Conservation (phyloP, 2,113 vertebrate genomes). For the Nipponia nippon region DNA sequence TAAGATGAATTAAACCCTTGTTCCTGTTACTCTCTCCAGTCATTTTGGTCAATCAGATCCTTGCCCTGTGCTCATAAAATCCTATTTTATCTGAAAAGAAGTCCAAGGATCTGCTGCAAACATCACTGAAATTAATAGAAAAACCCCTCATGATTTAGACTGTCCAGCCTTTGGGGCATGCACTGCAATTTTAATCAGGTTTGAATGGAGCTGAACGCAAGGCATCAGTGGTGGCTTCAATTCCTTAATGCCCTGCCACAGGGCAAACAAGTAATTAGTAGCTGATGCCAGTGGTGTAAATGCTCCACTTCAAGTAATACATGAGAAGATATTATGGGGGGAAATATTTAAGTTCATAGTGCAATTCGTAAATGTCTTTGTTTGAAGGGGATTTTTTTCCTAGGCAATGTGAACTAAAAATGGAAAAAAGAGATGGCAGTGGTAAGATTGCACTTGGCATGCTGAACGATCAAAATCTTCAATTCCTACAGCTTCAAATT, state of each 20-base stretch:
- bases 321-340: neutral
- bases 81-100: neutral
- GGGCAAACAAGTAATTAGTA: neutral
- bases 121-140: neutral
- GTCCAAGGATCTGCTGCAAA: neutral
- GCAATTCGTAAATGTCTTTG: neutral
- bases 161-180: neutral
- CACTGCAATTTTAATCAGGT: neutral
- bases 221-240: neutral
- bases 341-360: neutral
- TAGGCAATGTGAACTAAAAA: neutral
- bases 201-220: neutral
- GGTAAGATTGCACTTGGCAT: neutral
- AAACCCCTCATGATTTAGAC: neutral
- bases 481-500: neutral
- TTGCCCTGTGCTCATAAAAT: neutral
- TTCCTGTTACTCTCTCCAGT: neutral
- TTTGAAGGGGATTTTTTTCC: neutral
- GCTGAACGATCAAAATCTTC: neutral
- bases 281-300: neutral
- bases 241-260: neutral
- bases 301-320: neutral
- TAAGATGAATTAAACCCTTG: neutral
- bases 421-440: neutral
- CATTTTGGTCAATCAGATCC: neutral